Evolutionary conservation across 2,888 invertebrate genomes (phyloP).

Genomic region (Serripes groenlandicus): DNA sequence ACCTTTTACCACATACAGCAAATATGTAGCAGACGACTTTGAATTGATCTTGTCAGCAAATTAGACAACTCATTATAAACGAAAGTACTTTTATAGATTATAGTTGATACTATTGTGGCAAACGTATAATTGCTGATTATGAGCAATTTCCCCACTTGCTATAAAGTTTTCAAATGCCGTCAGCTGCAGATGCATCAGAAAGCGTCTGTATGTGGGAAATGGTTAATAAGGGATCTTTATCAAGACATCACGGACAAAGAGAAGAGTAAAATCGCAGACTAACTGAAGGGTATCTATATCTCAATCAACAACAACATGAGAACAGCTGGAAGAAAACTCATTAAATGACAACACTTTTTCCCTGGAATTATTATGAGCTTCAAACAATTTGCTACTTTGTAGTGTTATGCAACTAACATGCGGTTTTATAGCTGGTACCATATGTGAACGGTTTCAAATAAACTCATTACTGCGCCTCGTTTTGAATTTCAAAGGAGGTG

Average conservation of each 20-base stretch:
- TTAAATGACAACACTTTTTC: background rate
- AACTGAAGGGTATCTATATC: background rate
- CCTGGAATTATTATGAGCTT: background rate
- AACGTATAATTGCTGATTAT: background rate
- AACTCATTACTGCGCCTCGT: background rate
- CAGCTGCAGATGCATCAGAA: background rate
- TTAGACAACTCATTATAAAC: no score
- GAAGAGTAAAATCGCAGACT: background rate
- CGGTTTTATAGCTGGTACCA: background rate
- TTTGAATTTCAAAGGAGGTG: conserved; percentile 2
- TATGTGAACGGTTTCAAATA: background rate
- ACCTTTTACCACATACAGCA: no score
- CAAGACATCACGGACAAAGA: background rate
- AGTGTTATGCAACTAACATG: background rate
- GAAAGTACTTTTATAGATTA: no score
- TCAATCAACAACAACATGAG: background rate
- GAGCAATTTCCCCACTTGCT: background rate
- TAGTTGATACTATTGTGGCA: no score
- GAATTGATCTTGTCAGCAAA: no score
- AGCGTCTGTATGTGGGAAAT: background rate
- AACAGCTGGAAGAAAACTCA: background rate
- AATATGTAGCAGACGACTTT: no score
- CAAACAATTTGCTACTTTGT: background rate
- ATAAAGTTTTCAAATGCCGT: background rate
- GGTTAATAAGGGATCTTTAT: background rate